phyloP scores from a whole-genome alignment of 2,888 invertebrate genomes.

The Drosophila flavopinicola region DNA sequence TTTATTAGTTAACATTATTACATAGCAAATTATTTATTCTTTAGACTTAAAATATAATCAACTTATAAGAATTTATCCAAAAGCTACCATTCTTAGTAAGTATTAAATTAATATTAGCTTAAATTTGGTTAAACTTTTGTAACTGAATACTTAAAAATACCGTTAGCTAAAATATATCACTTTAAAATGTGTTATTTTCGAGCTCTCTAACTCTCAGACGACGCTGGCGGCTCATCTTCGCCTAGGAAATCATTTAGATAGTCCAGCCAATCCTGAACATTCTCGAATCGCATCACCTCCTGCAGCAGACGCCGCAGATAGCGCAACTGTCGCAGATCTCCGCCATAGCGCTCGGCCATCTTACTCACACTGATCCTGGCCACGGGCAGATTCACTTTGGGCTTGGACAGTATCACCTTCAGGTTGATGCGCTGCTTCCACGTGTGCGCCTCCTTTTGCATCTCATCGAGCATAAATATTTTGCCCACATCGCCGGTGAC shows the following conservation, averaged over 20 bases:
- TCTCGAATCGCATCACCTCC: constrained; percentile 17
- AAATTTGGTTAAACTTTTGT: too few species aligned
- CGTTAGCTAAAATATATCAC: constrained; percentile 11
- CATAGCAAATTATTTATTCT: too few species aligned
- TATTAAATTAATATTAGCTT: too few species aligned
- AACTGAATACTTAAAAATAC: constrained; percentile 1
- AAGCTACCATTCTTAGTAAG: too few species aligned
- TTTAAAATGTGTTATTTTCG: background rate
- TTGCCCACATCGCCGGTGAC: constrained; percentile 53
- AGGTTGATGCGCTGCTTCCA: constrained; percentile 64
- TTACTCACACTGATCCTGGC: constrained; percentile 48
- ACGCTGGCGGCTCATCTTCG: constrained; percentile 40
- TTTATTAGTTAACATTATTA: too few species aligned
- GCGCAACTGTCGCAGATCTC: constrained; percentile 49
- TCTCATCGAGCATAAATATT: constrained; percentile 60
- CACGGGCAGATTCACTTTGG: constrained; percentile 70
- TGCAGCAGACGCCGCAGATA: constrained; percentile 45
- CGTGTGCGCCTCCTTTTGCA: constrained; percentile 60
- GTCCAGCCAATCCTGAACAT: constrained; percentile 53
- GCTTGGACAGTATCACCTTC: constrained; percentile 60
- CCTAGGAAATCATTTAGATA: constrained; percentile 54
- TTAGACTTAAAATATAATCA: too few species aligned
- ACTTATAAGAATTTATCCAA: too few species aligned
- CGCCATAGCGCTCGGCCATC: constrained; percentile 50
- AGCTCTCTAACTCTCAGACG: background rate